Conservation (phyloP, 2,113 vertebrate species). For the Penelope pileata region DNA sequence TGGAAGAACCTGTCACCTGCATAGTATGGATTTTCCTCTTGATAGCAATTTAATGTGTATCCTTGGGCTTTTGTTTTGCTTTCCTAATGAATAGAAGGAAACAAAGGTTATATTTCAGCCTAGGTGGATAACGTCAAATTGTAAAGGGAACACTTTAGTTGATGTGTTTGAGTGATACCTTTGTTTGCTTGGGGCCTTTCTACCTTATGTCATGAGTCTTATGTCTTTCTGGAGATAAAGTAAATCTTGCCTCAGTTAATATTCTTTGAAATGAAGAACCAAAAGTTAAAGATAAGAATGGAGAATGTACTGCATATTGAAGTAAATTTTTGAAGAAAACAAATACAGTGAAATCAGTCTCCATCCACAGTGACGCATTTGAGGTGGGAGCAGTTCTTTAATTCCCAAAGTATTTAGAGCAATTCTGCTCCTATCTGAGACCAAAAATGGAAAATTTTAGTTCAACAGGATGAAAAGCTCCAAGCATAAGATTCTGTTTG, state of each 20-base stretch:
- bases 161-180: not conserved
- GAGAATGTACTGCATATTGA: not conserved
- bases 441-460: not conserved
- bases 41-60: not conserved
- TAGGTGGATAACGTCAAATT: constrained; percentile 12
- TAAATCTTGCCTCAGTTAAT: not conserved
- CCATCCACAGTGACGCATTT: not conserved
- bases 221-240: not conserved
- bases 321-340: not conserved
- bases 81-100: constrained; percentile 16
- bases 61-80: constrained; percentile 6
- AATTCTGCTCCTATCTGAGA: not conserved
- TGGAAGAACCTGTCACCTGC: constrained; percentile 1
- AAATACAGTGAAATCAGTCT: not conserved
- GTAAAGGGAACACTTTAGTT: not conserved
- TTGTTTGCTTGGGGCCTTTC: not conserved
- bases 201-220: not conserved
- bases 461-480: not conserved
- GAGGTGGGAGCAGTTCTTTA: not conserved
- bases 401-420: not conserved
- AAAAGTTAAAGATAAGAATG: not conserved
- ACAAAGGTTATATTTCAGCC: constrained; percentile 10
- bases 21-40: constrained; percentile 14
- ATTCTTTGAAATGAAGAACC: not conserved
- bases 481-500: constrained; percentile 16